These are phyloP conservation scores for Drosophila buzzatii DNA, from an alignment of 2,888 invertebrate species.

Conservation along the genomic window DNA sequence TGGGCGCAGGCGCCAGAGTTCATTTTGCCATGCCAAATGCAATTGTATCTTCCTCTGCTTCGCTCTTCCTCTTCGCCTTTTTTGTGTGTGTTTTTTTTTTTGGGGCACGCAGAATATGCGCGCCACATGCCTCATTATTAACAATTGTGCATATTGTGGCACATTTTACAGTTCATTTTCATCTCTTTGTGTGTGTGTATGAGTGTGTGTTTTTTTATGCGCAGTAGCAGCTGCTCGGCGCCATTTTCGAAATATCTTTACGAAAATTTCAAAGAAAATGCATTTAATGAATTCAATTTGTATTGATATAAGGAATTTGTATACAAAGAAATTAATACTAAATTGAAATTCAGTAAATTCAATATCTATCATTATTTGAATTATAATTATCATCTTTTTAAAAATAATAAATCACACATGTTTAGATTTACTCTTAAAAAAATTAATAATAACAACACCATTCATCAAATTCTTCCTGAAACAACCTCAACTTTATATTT, in stretches of 20 bases:
- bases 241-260: constrained; percentile 36
- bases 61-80: background rate
- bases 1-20: constrained; percentile 72
- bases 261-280: background rate
- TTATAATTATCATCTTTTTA: too few relatives aligned
- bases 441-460: background rate
- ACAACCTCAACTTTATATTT: background rate
- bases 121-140: constrained; percentile 79
- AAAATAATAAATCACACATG: background rate
- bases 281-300: background rate
- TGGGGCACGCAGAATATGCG: constrained; percentile 67
- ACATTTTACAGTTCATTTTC: constrained; percentile 76
- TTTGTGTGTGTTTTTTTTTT: background rate
- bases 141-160: constrained; percentile 76
- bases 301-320: background rate
- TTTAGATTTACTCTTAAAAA: too few relatives aligned
- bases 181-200: constrained; percentile 20
- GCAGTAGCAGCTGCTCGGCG: constrained; percentile 40
- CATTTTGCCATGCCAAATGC: constrained; percentile 33
- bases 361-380: too few relatives aligned
- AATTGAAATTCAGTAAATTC: background rate
- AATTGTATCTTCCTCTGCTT: background rate
- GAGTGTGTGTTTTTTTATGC: constrained; percentile 1
- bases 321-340: background rate
- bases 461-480: background rate